phyloP scores from a whole-genome alignment of 2,888 invertebrate genomes.

The Lithophane ornitopus region DNA sequence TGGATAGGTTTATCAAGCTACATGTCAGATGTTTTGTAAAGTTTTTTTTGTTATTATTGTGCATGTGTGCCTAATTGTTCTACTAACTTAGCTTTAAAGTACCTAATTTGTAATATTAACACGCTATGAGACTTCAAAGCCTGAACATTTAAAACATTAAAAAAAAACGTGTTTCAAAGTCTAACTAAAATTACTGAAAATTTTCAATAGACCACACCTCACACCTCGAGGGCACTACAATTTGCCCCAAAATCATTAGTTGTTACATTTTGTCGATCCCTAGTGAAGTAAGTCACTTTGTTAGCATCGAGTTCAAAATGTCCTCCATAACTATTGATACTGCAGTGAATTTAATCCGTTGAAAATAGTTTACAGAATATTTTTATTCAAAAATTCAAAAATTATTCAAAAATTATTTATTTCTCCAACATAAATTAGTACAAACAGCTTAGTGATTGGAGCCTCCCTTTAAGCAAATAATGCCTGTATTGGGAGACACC shows the following conservation, averaged over 20 bases:
- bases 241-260: background rate
- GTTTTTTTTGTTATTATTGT: background rate
- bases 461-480: too few relatives aligned
- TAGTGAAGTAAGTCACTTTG: background rate
- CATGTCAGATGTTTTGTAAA: too few relatives aligned
- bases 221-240: background rate
- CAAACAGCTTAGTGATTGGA: too few relatives aligned
- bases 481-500: too few relatives aligned
- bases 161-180: background rate
- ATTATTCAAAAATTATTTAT: too few relatives aligned
- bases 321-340: background rate
- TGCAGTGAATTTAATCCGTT: background rate
- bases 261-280: background rate
- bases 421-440: too few relatives aligned
- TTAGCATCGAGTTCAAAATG: background rate
- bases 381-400: too few relatives aligned
- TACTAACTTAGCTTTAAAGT: background rate
- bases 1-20: too few relatives aligned
- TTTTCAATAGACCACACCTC: background rate
- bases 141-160: background rate
- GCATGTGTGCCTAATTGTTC: too few relatives aligned
- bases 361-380: background rate
- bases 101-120: background rate
- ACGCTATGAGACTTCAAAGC: background rate
- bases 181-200: background rate